Evolutionary conservation across 2,797 vertebrate genomes (phyloP).

Genomic region (Sebastes matsubarae): DNA sequence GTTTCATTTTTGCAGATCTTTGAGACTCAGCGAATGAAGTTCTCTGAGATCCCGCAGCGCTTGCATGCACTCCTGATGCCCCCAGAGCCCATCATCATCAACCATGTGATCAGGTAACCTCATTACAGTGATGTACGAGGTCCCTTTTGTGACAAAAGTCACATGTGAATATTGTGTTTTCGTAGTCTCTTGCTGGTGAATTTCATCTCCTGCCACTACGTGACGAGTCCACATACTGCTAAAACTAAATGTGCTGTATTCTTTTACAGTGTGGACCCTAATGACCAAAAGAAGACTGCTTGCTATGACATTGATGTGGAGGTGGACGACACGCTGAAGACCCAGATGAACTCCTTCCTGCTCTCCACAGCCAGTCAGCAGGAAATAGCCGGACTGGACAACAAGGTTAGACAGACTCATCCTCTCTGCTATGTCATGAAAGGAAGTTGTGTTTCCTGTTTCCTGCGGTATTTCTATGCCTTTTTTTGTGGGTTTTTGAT

Average conservation of each 20-base stretch:
- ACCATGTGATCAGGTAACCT: slow-evolving; percentile 95
- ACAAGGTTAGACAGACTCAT: slow-evolving; percentile 87
- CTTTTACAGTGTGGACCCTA: slow-evolving; percentile 91
- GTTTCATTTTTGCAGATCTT: slow-evolving; percentile 87
- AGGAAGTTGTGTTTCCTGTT: slow-evolving; percentile 15
- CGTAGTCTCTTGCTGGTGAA: background rate
- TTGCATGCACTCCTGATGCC: slow-evolving; percentile 98
- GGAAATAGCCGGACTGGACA: slow-evolving; percentile 97
- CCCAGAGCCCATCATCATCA: slow-evolving; percentile 98
- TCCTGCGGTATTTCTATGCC: background rate
- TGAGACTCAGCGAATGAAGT: slow-evolving; percentile 97
- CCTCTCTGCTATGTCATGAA: background rate
- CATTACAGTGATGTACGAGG: background rate
- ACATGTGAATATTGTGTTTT: background rate
- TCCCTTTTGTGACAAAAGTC: background rate
- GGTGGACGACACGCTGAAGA: slow-evolving; percentile 98
- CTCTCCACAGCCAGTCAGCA: slow-evolving; percentile 98
- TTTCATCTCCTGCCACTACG: background rate
- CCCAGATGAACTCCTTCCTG: slow-evolving; percentile 99
- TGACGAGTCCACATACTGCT: background rate
- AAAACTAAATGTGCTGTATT: background rate
- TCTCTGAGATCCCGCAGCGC: slow-evolving; percentile 97
- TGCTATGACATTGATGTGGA: slow-evolving; percentile 99
- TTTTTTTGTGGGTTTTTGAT: background rate
- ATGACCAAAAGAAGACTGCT: slow-evolving; percentile 99